phyloP scores from a whole-genome alignment of 2,113 vertebrate genomes.

The Thunnus thynnus region DNA sequence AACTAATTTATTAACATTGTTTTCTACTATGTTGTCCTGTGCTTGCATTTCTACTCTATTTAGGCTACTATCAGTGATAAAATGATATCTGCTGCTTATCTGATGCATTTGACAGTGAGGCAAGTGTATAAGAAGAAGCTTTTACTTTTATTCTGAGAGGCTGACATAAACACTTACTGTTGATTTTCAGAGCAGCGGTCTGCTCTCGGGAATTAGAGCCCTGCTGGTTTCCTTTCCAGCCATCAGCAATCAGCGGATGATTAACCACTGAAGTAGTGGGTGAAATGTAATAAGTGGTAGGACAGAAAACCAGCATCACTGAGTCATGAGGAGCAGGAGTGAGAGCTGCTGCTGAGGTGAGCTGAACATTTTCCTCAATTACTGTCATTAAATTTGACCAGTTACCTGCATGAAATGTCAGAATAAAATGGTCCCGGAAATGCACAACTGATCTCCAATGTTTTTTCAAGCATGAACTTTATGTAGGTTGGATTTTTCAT shows the following conservation, averaged over 20 bases:
- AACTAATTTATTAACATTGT: not conserved
- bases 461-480: not conserved
- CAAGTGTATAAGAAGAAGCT: not conserved
- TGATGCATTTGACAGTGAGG: not conserved
- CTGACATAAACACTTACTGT: slow-evolving; percentile 20
- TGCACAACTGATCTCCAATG: too few relatives aligned
- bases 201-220: slow-evolving; percentile 23
- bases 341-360: not conserved
- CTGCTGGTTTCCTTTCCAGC: slow-evolving; percentile 15
- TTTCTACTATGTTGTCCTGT: too few relatives aligned
- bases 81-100: not conserved
- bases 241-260: slow-evolving; percentile 32
- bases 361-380: not conserved
- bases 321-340: slow-evolving; percentile 16
- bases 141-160: not conserved
- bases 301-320: slow-evolving; percentile 1
- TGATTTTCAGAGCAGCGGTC: slow-evolving; percentile 6
- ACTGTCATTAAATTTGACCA: too few relatives aligned
- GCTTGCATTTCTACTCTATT: not conserved
- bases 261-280: slow-evolving; percentile 5
- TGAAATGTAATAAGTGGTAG: not conserved
- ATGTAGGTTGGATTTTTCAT: not conserved
- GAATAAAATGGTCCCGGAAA: too few relatives aligned
- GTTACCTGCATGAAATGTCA: too few relatives aligned
- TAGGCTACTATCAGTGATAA: not conserved